Base-by-base conservation (phyloP, 1,140 invertebrate species). In the Aethina tumida region DNA sequence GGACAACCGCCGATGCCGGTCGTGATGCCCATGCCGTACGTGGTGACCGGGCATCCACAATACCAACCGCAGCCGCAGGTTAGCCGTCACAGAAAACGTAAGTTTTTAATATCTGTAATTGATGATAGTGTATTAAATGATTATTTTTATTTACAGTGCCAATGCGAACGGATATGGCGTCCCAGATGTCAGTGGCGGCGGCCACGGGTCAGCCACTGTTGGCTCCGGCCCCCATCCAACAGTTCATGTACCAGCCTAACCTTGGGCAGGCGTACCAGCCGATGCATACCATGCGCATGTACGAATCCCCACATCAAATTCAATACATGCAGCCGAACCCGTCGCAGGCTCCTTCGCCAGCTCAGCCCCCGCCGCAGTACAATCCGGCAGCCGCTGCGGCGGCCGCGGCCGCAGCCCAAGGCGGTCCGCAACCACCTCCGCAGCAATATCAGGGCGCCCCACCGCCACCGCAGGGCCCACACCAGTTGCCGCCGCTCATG, bases 201-300 rank as follows among this genome's bases (percentile, higher is more conserved):
- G 84, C 83, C 25, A 89, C 85, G 21, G 86, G 86, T 1, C 85
- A 87, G 56, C 86, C 86, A 4, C 64, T 92, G 32, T 63, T 90
- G 47, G 79, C 84, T 19, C 80, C 83, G 7, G 79, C 76, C 4
- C 81, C 84, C 10, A 55, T 78, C 49, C 74, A 71, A 50, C 70
- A 56, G 38, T 74, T 71, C 55, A 65, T 77, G 52, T 63, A 64
- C 35, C 68, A 67, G 13, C 45, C 51, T 13, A 41, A 45, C 16
- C 40, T 58, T 5, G 73, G 77, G 58, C 71, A 72, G 44, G 74
- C 75, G 49, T 69, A 74, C 46, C 70, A 74, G 56, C 72, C 70
- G 58, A 70, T 65, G 37, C 68, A 74, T 47, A 66, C 72, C 60
- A 65, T 76, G 34, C 66, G 74, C 34, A 71, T 77, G 49, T 77